These are phyloP conservation scores for Argyrosomus japonicus DNA, from an alignment of 2,113 vertebrate genomes.

Conservation along the genomic window DNA sequence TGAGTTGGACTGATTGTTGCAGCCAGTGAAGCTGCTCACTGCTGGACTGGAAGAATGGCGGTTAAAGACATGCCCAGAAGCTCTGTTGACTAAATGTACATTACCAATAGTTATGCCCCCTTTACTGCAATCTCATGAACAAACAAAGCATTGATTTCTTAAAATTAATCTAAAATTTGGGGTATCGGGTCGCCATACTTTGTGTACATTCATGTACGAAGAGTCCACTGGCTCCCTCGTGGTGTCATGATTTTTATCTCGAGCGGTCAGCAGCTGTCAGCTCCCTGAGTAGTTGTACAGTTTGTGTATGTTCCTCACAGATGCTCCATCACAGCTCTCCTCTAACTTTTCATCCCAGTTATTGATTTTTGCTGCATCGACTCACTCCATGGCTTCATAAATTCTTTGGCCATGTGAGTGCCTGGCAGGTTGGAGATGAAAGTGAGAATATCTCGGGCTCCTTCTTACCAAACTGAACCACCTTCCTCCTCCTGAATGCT, in stretches of 20 bases:
- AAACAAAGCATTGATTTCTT: too few relatives aligned
- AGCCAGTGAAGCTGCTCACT: too few relatives aligned
- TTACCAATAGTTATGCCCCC: too few relatives aligned
- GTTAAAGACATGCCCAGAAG: too few relatives aligned
- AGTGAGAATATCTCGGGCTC: constrained; percentile 9
- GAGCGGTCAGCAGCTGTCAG: background rate
- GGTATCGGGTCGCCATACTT: too few relatives aligned
- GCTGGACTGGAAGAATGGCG: too few relatives aligned
- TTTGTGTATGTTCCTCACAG: constrained; percentile 4
- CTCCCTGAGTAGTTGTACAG: background rate
- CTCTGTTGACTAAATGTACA: too few relatives aligned
- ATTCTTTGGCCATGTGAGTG: constrained; percentile 4
- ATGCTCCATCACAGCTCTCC: constrained; percentile 19
- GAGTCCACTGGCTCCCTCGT: background rate
- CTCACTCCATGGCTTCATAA: constrained; percentile 8
- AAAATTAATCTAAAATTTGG: too few relatives aligned
- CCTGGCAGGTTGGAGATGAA: constrained; percentile 36
- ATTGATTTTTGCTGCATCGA: constrained; percentile 37
- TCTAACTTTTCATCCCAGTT: constrained; percentile 9
- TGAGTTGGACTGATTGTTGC: too few relatives aligned
- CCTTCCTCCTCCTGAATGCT: background rate
- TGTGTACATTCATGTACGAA: background rate
- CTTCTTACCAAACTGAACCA: background rate
- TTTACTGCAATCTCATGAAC: too few relatives aligned
- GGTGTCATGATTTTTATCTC: background rate